Evolutionary conservation across 2,888 invertebrate genomes (phyloP).

Genomic region (Octonoba sinensis): DNA sequence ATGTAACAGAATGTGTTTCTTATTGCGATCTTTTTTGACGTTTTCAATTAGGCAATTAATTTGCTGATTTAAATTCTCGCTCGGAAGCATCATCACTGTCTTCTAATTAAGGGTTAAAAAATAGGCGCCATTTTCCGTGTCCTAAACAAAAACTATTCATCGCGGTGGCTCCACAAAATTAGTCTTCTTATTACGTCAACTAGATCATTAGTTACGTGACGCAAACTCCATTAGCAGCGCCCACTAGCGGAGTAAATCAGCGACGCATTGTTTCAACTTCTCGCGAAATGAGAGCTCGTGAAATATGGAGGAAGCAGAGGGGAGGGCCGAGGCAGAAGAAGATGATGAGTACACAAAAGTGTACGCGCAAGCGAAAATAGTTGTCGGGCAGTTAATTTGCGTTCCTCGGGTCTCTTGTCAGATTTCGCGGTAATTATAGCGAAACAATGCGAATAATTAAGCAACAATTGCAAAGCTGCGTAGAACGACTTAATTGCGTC

Average conservation of each 20-base stretch:
- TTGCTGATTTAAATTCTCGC: no score
- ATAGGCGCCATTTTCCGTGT: no score
- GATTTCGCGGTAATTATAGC: constrained; percentile 58
- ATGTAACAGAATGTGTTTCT: no score
- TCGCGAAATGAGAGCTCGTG: constrained; percentile 31
- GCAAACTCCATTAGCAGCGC: constrained; percentile 49
- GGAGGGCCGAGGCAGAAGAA: constrained; percentile 4
- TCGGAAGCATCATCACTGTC: no score
- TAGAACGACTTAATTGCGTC: constrained; percentile 52
- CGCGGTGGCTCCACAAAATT: constrained; percentile 39
- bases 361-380: constrained; percentile 37
- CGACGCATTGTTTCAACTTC: constrained; percentile 45
- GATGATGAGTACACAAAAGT: constrained; percentile 23
- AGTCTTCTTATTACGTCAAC: constrained; percentile 63
- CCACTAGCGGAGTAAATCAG: constrained; percentile 43
- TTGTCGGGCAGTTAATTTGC: constrained; percentile 62
- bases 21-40: no score
- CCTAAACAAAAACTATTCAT: constrained; percentile 49
- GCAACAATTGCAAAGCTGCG: constrained; percentile 37
- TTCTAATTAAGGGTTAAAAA: no score
- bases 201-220: constrained; percentile 60
- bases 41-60: no score
- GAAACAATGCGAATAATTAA: constrained; percentile 62
- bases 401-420: constrained; percentile 48
- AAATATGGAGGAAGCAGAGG: constrained; percentile 34